phyloP scores from a whole-genome alignment of 2,113 vertebrate species.

The Sorex fumeus region DNA sequence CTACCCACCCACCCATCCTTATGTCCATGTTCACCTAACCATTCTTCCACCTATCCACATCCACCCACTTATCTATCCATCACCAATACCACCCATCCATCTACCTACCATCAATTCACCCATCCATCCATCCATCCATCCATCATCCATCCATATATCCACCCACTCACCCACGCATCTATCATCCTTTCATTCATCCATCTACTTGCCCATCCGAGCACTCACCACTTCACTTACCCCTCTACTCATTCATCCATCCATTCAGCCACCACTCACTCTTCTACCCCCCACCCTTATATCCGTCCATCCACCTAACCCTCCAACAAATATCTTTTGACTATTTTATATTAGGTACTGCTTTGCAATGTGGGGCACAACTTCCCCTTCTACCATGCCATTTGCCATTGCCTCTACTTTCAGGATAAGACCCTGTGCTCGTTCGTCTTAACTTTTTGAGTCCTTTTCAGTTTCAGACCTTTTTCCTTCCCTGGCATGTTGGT shows the following conservation, averaged over 20 bases:
- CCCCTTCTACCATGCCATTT: neutral
- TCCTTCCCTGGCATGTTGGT: neutral
- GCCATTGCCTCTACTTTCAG: neutral
- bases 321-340: slow-evolving; percentile 14
- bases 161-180: neutral
- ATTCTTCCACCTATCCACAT: too few relatives aligned
- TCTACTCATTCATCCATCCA: neutral
- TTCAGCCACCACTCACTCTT: too few relatives aligned
- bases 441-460: neutral
- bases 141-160: neutral
- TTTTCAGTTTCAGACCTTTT: slow-evolving; percentile 3
- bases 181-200: neutral
- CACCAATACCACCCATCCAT: too few relatives aligned
- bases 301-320: neutral
- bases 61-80: too few relatives aligned
- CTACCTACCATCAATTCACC: too few relatives aligned
- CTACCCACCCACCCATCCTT: too few relatives aligned
- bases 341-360: neutral
- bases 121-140: neutral
- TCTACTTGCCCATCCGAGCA: neutral
- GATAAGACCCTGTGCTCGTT: neutral
- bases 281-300: neutral
- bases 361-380: neutral
- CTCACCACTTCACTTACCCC: neutral
- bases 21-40: too few relatives aligned